Evolutionary conservation across 2,888 invertebrate species (phyloP).

Genomic region (Caenorhabditis drosophilae): DNA sequence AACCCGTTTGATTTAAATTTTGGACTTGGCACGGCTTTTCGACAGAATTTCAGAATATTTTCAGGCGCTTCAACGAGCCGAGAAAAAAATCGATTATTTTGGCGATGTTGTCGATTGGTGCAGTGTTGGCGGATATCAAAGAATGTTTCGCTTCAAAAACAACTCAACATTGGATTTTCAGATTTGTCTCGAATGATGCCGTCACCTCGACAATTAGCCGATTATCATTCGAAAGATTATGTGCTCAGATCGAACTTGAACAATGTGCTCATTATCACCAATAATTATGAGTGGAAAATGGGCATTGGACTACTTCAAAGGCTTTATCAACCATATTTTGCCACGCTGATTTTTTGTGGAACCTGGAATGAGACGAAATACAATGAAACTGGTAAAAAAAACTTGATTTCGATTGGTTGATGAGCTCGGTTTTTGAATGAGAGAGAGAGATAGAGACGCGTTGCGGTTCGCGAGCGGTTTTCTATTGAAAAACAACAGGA

Average conservation of each 20-base stretch:
- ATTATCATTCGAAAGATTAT: slow-evolving; percentile 4
- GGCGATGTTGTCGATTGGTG: neutral
- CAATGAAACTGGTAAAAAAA: too few relatives aligned
- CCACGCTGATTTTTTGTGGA: slow-evolving; percentile 30
- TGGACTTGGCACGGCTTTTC: too few relatives aligned
- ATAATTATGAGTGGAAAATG: slow-evolving; percentile 21
- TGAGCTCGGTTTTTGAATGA: too few relatives aligned
- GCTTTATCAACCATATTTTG: slow-evolving; percentile 35
- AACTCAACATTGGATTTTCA: too few relatives aligned
- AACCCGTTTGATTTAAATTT: too few relatives aligned
- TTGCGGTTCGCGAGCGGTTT: too few relatives aligned
- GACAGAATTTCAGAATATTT: too few relatives aligned
- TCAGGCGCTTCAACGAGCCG: neutral
- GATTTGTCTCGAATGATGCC: neutral
- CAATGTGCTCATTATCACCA: slow-evolving; percentile 19
- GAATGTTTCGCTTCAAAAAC: too few relatives aligned
- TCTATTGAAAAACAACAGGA: too few relatives aligned
- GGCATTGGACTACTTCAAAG: slow-evolving; percentile 19
- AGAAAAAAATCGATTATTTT: neutral
- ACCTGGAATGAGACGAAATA: slow-evolving; percentile 10
- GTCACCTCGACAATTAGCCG: slow-evolving; percentile 7
- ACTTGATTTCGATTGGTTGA: too few relatives aligned
- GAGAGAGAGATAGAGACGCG: too few relatives aligned
- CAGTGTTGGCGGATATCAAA: neutral
- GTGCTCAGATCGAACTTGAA: slow-evolving; percentile 3